Conservation (phyloP, 23 tunicate species). For the Diplosoma virens region DNA sequence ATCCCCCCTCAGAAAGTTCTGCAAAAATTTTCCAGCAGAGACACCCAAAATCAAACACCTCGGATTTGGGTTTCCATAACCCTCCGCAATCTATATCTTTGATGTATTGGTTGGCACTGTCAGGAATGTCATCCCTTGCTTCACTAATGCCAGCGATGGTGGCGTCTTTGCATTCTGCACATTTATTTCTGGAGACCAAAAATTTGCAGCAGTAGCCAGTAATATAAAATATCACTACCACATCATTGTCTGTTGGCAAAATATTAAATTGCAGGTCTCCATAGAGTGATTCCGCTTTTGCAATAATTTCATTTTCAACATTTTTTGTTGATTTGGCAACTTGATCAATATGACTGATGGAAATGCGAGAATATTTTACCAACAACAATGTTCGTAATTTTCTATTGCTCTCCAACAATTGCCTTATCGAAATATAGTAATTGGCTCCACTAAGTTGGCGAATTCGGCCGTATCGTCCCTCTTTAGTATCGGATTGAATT, state of each 20-base stretch:
- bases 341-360: neutral
- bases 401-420: constrained; percentile 3
- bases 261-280: constrained; percentile 7
- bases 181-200: neutral
- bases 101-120: neutral
- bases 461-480: neutral
- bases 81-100: no score
- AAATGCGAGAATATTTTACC: constrained; percentile 1
- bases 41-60: no score
- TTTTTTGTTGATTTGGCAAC: neutral
- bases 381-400: neutral
- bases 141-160: neutral
- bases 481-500: neutral
- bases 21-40: no score
- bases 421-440: constrained; percentile 6
- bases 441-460: constrained; percentile 13
- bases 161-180: constrained; percentile 8
- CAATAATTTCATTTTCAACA: neutral
- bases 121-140: neutral
- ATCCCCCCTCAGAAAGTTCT: no score
- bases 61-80: no score
- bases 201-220: constrained; percentile 26
- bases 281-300: neutral
- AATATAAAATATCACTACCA: constrained; percentile 2
- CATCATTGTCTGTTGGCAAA: constrained; percentile 15